Conservation (phyloP, 2,888 invertebrate genomes). For the Lasioglossum zephyrum region DNA sequence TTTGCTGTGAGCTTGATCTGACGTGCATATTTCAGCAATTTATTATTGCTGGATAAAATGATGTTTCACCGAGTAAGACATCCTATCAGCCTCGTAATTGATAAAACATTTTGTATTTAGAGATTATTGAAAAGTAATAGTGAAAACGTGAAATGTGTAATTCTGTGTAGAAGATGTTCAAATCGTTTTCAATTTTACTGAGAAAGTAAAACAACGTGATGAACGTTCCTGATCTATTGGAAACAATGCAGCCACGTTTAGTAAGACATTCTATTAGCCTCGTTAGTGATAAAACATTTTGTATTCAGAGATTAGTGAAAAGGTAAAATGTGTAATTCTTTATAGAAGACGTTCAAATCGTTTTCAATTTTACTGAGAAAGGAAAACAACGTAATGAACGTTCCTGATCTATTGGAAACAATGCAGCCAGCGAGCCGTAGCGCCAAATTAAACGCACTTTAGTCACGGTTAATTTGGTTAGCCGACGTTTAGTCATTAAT, state of each 20-base stretch:
- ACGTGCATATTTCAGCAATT: neutral
- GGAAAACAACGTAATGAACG: neutral
- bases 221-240: neutral
- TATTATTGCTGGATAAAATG: neutral
- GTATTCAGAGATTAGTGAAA: too few relatives aligned
- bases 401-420: slow-evolving; percentile 39
- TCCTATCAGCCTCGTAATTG: too few relatives aligned
- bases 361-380: neutral
- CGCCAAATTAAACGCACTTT: slow-evolving; percentile 80
- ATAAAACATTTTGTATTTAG: too few relatives aligned
- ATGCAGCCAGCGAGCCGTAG: slow-evolving; percentile 49
- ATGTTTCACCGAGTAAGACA: too few relatives aligned
- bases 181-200: neutral
- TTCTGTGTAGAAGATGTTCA: too few relatives aligned
- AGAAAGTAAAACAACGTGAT: neutral
- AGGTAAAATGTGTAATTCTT: too few relatives aligned
- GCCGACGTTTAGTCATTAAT: slow-evolving; percentile 80
- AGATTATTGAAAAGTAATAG: too few relatives aligned
- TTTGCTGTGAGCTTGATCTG: neutral
- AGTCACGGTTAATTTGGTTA: slow-evolving; percentile 84
- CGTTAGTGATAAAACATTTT: too few relatives aligned
- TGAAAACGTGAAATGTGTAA: too few relatives aligned
- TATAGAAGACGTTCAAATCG: neutral
- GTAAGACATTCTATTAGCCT: too few relatives aligned
- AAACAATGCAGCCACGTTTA: slow-evolving; percentile 51